Base-by-base conservation (phyloP, 2,797 vertebrate genomes). In the Thripadectes ignobilis region DNA sequence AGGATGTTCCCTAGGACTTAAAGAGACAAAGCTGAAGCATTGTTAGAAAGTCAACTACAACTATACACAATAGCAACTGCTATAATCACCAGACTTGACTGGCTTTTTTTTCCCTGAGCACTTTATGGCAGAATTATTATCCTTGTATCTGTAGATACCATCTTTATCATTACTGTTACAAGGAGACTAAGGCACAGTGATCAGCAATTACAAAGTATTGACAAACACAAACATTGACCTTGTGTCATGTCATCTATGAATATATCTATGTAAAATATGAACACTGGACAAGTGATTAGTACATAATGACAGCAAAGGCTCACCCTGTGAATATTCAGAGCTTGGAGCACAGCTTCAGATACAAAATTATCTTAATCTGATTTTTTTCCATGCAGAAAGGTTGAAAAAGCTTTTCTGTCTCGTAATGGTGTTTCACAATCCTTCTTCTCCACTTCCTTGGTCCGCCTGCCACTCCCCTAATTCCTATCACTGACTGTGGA, bases 31-130 rank as follows among this genome's bases (percentile, higher is more conserved):
- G 29, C 3, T 59, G 77, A 76, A 85, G 36, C 34, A 87, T 24
- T 66, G 20, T 41, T 74, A 77, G 75, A 93, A 89, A 94, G 39
- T 23, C 51, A 83, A 1, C 30, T 86, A 36, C 49, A 90, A 29
- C n/a, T 38, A 15, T 30, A 69, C 32, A 62, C 17, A 72, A 4
- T 43, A 57, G 83, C 12, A 81, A 54, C 22, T 58, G 38, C 34
- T 49, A 34, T 26, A 66, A 27, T 16, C 20, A 52, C 32, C 36
- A 55, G 46, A 46, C 8, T 34, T 2, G 2, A 22, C 24, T 46
- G 21, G 30, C 13, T 71, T 81, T 90, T 81, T 49, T n/a, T 34
- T 88, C 73, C 73, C 54, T 38, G 24, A 71, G 48, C 30, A 52
- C 3, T 74, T 65, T 43, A 48, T 29, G 23, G 72, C 20, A 38